These are phyloP conservation scores for Glaucomys volans DNA, from an alignment of 2,113 vertebrate species.

Conservation along the genomic window DNA sequence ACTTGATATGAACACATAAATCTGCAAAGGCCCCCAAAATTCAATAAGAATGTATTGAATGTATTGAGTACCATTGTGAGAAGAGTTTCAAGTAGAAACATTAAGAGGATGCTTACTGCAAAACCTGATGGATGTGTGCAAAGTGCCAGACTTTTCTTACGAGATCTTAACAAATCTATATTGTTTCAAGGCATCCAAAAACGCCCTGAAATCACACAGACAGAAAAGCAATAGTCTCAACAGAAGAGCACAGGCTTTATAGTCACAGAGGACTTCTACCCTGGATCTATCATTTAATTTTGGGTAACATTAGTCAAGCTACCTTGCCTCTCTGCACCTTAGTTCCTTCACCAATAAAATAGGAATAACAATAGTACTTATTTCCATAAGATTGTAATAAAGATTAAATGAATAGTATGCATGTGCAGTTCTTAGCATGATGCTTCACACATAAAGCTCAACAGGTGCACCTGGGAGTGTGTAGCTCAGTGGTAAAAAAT, in stretches of 20 bases:
- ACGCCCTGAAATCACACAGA: background rate
- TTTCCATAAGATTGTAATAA: background rate
- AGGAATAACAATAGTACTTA: background rate
- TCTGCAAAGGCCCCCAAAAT: slow-evolving; percentile 22
- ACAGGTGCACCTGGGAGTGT: background rate
- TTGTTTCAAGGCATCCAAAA: background rate
- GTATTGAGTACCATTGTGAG: slow-evolving; percentile 17
- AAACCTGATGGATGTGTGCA: slow-evolving; percentile 17
- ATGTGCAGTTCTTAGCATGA: background rate
- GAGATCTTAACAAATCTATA: background rate
- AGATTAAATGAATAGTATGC: background rate
- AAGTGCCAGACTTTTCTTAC: slow-evolving; percentile 33
- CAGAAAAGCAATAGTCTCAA: background rate
- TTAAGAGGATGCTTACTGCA: background rate
- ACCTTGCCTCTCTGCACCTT: background rate
- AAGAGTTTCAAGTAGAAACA: slow-evolving; percentile 54
- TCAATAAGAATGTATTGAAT: slow-evolving; percentile 15
- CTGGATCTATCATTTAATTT: background rate
- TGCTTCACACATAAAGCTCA: background rate
- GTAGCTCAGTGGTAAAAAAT: background rate
- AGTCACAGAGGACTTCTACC: background rate
- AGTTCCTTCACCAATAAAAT: background rate
- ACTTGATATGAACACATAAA: slow-evolving; percentile 47
- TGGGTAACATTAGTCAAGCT: background rate
- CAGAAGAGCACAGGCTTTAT: background rate